Evolutionary conservation across 1,140 invertebrate species (phyloP), one percentile per base, ranked within the genome.

Genomic region (Belonocnema kinseyi): DNA sequence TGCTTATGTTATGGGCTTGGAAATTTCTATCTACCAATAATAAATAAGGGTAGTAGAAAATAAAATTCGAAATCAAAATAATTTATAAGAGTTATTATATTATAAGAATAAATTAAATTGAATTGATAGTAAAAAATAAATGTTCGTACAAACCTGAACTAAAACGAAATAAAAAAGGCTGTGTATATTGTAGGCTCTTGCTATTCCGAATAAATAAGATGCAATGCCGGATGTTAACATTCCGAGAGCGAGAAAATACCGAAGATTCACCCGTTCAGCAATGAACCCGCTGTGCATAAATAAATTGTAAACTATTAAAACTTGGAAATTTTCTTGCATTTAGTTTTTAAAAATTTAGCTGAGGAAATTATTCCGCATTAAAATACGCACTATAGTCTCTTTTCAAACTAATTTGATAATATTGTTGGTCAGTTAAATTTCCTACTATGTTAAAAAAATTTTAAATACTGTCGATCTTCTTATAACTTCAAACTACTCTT

Each of bases 141-240:
- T 76, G 58, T 50, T 14, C n/a, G 33, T 75, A 80, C 80, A 89
- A 90, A 98, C 96, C 94, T 98, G 97, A 33, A 98, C 93, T 12
- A 96, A 56, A n/a, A 98, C 88, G 87, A 97, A 99, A 90, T 96
- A 99, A 79, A 93, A 93, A 11, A 98, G 91, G 82, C 91, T 93
- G 87, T 99, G 98, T 75, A 99, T 97, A 76, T 96, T 92, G 75
- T 95, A 95, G 1, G 94, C 94, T 82, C 94, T 95, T 0, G 96
- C 98, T 16, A 98, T 92, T 17, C 98, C 98, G 93, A 99, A 98
- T 51, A 97, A 88, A 87, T 97, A 97, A 80, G 96, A 97, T 80
- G 97, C 96, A 14, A 97, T 91, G 19, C 97, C 97, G 12, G 97
- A 98, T 3, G 95, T 88, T 33, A 99, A 90, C 98, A 99, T 99